Evolutionary conservation across 1,140 invertebrate genomes (phyloP), one percentile per base, ranked within the genome.

Genomic region (Himalopsyche phryganea): DNA sequence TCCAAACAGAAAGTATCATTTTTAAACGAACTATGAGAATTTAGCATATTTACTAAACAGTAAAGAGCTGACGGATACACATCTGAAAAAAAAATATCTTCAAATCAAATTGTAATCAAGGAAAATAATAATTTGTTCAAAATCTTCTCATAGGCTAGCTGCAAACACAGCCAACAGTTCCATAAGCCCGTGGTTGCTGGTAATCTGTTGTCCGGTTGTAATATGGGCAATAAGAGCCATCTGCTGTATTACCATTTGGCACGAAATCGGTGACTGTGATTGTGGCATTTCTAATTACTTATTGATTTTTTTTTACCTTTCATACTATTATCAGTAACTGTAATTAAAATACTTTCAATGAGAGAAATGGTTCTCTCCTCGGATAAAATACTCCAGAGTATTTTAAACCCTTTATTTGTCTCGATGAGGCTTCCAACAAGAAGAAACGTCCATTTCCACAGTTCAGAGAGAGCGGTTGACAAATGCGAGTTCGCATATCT

Each of bases 371-470:
- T 33, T 41, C 53, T 44, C 15, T 20, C 13, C 17, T 63, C 49
- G 11, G 53, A 60, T 32, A 63, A 40, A 18, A 55, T 40, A 14
- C 38, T 40, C 51, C 56, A 59, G 11, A 56, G 11, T 17, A 41
- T 55, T 18, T 40, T 51, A 15, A 40, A 63, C 15, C 61, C 61
- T 15, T 55, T 44, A 36, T 4, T 38, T 13, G 33, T 63, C 33
- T 55, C 50, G 6, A 58, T 28, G 7, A 63, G 28, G 4, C 35
- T 14, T 32, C 61, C 61, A 4, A 56, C 32, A 32, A 63, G 15
- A 9, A 63, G 44, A 41, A 59, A 63, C 18, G n/a, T 13, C 61
- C 61, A 63, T 33, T 55, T 51, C 51, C 56, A 63, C 50, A 63
- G 45, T 35, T 59, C 40, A 41, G 20, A 15, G 1, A 56, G 11